Evolutionary conservation across 2,113 vertebrate species (phyloP), one percentile per base, ranked within the genome.

Genomic region (Pavo muticus): DNA sequence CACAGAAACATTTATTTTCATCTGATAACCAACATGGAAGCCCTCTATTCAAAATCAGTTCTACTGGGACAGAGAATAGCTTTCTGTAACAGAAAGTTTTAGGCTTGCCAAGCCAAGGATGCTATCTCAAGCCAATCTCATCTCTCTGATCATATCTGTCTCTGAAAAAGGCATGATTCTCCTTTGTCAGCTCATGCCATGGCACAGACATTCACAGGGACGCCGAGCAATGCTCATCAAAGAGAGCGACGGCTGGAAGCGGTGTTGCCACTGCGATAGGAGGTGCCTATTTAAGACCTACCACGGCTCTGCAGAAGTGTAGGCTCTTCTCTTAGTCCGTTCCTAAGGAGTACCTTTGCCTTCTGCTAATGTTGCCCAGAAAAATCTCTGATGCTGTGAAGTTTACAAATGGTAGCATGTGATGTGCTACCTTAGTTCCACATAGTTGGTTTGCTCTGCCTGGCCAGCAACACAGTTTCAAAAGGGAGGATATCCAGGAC

Each of bases 401-500:
- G 20, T 86, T 95, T 75, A 63, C 52, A 40, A 78, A 23, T 37
- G 42, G 24, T 10, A 19, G 39, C 12, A 5, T 94, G 76, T 86
- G 83, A 75, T 84, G 86, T 91, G 56, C 70, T 73, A 81, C 79
- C 88, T 80, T 84, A 71, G 56, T 37, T 81, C 73, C 76, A 69
- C 65, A 24, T 3, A 18, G 57, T n/a, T 72, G 73, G 81, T 93
- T 61, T 64, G 47, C 80, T 84, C 52, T 72, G 60, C 79, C 80
- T 86, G 56, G 56, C 47, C 45, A 61, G 50, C 77, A 69, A 45
- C 70, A 35, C 81, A 92, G 77, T 92, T 94, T 94, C 85, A 65
- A 67, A 94, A 86, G 83, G 70, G 65, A 91, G 90, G 90, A 82
- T 88, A 95, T 94, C 81, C 82, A 95, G 79, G 71, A 60, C 1